phyloP scores from a whole-genome alignment of 1,140 invertebrate species.

The Leguminivora glycinivorella region DNA sequence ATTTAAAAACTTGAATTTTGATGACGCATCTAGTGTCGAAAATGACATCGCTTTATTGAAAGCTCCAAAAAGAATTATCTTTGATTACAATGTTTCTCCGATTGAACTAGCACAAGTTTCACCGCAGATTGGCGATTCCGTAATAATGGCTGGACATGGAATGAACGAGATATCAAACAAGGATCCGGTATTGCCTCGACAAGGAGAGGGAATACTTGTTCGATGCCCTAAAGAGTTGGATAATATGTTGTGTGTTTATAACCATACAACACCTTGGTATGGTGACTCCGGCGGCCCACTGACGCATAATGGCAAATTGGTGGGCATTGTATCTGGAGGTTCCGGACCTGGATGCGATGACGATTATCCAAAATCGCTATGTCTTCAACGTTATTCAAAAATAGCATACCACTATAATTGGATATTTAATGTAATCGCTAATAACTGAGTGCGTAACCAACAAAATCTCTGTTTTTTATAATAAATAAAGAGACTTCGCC shows the following conservation, averaged over 20 bases:
- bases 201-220: conserved; percentile 30
- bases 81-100: conserved; percentile 28
- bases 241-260: conserved; percentile 30
- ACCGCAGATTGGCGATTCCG: conserved; percentile 25
- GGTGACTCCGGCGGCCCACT: conserved; percentile 42
- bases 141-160: conserved; percentile 38
- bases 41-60: conserved; percentile 38
- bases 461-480: no score
- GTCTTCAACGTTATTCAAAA: conserved; percentile 33
- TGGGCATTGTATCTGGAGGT: conserved; percentile 31
- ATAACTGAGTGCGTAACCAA: no score
- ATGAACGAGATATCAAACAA: conserved; percentile 19
- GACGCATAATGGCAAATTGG: conserved; percentile 26
- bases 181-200: conserved; percentile 10
- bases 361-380: conserved; percentile 26
- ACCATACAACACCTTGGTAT: conserved; percentile 27
- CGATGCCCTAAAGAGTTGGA: conserved; percentile 18
- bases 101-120: conserved; percentile 30
- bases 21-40: neutral
- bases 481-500: no score
- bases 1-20: neutral
- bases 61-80: conserved; percentile 22
- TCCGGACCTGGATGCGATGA: neutral
- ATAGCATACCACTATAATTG: conserved; percentile 32
- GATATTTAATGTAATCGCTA: conserved; percentile 20